A percentile compares a stretch with the other conserved stretches of the same genome.
phyloP scores from a whole-genome alignment of 2,888 invertebrate species.

The Acanthosepion esculentum region DNA sequence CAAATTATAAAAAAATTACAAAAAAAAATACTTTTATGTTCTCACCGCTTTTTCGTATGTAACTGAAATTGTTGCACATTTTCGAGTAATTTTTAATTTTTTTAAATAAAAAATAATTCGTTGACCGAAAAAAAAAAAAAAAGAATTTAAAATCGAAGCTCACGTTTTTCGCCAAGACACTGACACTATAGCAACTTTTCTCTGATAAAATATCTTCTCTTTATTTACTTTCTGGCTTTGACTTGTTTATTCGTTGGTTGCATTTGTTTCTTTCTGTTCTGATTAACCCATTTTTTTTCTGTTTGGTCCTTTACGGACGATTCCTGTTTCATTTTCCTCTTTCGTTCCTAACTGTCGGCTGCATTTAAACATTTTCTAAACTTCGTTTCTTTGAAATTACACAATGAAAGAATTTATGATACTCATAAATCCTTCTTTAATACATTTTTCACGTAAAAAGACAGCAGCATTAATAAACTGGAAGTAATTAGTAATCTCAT shows the following conservation, averaged over 20 bases:
- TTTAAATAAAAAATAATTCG: conserved; percentile 33
- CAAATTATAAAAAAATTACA: neutral
- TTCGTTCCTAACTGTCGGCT: neutral
- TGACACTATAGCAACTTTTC: conserved; percentile 36
- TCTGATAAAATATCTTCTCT: neutral
- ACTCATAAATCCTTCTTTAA: too few species aligned
- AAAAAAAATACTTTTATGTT: conserved; percentile 21
- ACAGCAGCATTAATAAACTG: too few species aligned
- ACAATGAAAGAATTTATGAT: too few species aligned
- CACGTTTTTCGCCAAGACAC: conserved; percentile 34
- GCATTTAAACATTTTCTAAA: neutral
- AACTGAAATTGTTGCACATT: conserved; percentile 1
- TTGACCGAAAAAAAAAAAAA: conserved; percentile 33
- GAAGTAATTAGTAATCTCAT: too few species aligned
- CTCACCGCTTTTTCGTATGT: conserved; percentile 1
- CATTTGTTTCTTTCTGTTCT: neutral
- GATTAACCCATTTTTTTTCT: neutral
- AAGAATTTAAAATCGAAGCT: neutral
- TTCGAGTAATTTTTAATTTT: conserved; percentile 4
- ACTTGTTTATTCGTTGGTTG: conserved; percentile 11
- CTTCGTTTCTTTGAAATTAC: too few species aligned
- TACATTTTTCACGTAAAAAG: too few species aligned
- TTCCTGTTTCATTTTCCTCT: neutral
- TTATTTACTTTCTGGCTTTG: conserved; percentile 13
- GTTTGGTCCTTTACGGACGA: neutral